Evolutionary conservation across 2,888 invertebrate species (phyloP).

Genomic region (Stomorhina lunata): DNA sequence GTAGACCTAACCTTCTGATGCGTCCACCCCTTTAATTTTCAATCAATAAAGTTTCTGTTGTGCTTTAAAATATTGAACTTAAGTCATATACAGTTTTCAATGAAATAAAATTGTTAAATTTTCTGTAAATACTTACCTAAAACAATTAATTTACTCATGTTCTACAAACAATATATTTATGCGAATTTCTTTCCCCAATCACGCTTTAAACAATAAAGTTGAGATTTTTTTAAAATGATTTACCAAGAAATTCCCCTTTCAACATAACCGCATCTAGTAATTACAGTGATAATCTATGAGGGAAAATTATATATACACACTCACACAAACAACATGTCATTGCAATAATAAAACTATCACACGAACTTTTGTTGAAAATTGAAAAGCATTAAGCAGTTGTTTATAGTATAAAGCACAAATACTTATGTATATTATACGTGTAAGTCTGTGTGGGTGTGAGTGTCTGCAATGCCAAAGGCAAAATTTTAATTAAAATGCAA

Average conservation of each 20-base stretch:
- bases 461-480: neutral
- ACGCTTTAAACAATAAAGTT: neutral
- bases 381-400: no score
- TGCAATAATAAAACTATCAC: no score
- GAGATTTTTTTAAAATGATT: neutral
- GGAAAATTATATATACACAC: no score
- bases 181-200: neutral
- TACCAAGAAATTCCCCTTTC: slow-evolving; percentile 1
- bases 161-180: neutral
- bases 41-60: no score
- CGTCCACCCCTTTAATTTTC: no score
- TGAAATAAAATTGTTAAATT: no score
- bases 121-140: neutral
- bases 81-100: no score
- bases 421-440: neutral
- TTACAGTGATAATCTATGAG: no score
- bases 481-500: slow-evolving; percentile 43
- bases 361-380: no score
- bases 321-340: neutral
- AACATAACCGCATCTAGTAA: no score
- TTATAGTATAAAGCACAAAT: neutral
- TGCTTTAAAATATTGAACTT: no score
- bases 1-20: no score
- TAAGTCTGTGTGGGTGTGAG: neutral
- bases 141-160: neutral